Percentiles rank a stretch among this genome's conserved stretches.
Conservation (phyloP, 2,888 invertebrate genomes). For the Pseudolycoriella hygida region DNA sequence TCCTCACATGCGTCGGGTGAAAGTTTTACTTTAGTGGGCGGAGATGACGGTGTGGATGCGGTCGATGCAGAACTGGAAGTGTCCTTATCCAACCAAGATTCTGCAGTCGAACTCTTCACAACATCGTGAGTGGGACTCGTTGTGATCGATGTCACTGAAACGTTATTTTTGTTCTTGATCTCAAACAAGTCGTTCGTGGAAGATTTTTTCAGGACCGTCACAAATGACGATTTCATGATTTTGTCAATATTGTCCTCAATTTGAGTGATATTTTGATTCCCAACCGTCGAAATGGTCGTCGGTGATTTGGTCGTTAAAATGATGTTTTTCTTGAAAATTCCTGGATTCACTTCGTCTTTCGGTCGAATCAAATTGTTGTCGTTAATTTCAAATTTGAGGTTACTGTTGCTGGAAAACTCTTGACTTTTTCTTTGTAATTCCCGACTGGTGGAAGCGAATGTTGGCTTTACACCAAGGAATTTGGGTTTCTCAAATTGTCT, state of each 20-base stretch:
- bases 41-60: constrained; percentile 9
- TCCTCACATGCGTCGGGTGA: constrained; percentile 12
- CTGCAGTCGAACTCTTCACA: background rate
- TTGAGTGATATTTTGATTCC: constrained; percentile 18
- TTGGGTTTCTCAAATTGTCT: constrained; percentile 6
- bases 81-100: constrained; percentile 6
- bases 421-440: background rate
- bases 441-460: background rate
- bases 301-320: constrained; percentile 1
- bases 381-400: constrained; percentile 20
- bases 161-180: constrained; percentile 9
- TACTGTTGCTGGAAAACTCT: background rate
- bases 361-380: constrained; percentile 21
- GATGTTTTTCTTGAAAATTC: background rate
- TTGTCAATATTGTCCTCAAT: constrained; percentile 26
- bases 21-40: constrained; percentile 23
- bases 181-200: constrained; percentile 11
- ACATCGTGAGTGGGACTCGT: constrained; percentile 1
- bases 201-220: constrained; percentile 22
- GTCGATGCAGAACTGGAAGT: constrained; percentile 8
- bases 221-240: constrained; percentile 23
- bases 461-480: background rate
- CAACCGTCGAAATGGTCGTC: background rate
- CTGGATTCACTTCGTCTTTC: constrained; percentile 1
- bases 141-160: constrained; percentile 3